Conservation (phyloP, 2,797 vertebrate genomes). For the Astyanax mexicanus region DNA sequence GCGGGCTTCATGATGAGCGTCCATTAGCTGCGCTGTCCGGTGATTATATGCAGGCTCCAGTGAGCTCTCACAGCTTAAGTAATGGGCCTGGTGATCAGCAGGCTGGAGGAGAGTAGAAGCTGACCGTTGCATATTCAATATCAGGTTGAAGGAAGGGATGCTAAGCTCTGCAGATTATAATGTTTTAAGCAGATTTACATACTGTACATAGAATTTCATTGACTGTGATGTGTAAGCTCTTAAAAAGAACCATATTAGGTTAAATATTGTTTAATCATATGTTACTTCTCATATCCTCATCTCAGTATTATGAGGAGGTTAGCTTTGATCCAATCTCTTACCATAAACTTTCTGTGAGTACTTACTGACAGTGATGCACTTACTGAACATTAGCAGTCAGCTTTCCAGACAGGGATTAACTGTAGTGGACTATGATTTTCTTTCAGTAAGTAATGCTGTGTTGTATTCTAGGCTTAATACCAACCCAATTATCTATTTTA, state of each 20-base stretch:
- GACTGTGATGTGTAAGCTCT: too few relatives aligned
- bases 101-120: slow-evolving; percentile 61
- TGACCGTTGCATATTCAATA: slow-evolving; percentile 62
- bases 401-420: too few relatives aligned
- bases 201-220: background rate
- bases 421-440: too few relatives aligned
- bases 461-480: too few relatives aligned
- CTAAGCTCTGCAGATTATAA: background rate
- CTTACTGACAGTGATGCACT: background rate
- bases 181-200: background rate
- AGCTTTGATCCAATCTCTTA: background rate
- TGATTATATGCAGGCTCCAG: slow-evolving; percentile 78
- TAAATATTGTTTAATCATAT: background rate
- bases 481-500: too few relatives aligned
- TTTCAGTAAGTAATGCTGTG: too few relatives aligned
- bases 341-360: slow-evolving; percentile 2
- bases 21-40: slow-evolving; percentile 79
- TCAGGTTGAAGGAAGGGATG: slow-evolving; percentile 56
- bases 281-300: background rate
- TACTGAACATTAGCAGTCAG: background rate
- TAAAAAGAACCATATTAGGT: background rate
- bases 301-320: background rate
- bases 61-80: slow-evolving; percentile 74
- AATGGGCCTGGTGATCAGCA: slow-evolving; percentile 73
- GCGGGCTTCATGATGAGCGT: slow-evolving; percentile 76